phyloP scores from a whole-genome alignment of 2,797 vertebrate species.

The Cuculus canorus region DNA sequence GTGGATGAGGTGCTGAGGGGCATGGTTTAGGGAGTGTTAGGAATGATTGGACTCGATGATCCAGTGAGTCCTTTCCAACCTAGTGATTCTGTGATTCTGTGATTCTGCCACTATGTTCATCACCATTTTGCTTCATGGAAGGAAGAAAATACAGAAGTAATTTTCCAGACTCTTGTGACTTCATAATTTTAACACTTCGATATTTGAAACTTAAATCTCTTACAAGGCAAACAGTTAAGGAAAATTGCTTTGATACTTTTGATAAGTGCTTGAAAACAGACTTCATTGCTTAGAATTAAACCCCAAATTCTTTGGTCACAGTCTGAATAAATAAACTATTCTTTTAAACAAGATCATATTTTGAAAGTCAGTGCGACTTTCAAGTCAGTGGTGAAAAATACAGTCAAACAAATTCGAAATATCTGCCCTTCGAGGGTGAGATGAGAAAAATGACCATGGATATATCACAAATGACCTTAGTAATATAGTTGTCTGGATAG shows the following conservation, averaged over 20 bases:
- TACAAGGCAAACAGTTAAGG: neutral
- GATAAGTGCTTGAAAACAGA: neutral
- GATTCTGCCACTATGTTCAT: too few species aligned
- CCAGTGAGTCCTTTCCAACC: too few species aligned
- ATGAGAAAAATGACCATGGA: neutral
- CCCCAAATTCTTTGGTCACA: neutral
- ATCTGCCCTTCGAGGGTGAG: neutral
- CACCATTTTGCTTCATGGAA: neutral
- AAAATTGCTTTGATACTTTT: neutral
- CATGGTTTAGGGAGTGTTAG: too few species aligned
- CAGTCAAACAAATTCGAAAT: neutral
- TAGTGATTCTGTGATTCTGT: too few species aligned
- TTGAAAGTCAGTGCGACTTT: neutral
- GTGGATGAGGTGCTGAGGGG: too few species aligned
- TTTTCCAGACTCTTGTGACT: neutral
- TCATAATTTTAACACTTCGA: neutral
- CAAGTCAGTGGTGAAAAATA: slow-evolving; percentile 6
- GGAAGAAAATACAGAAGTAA: neutral
- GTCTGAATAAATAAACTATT: neutral
- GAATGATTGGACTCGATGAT: too few species aligned
- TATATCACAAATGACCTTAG: neutral
- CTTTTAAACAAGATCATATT: neutral
- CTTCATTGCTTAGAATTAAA: slow-evolving; percentile 20
- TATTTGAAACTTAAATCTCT: neutral
- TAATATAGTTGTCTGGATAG: neutral